These are phyloP conservation scores for Petrophora chlorosata DNA, from an alignment of 2,888 invertebrate species.

Conservation along the genomic window DNA sequence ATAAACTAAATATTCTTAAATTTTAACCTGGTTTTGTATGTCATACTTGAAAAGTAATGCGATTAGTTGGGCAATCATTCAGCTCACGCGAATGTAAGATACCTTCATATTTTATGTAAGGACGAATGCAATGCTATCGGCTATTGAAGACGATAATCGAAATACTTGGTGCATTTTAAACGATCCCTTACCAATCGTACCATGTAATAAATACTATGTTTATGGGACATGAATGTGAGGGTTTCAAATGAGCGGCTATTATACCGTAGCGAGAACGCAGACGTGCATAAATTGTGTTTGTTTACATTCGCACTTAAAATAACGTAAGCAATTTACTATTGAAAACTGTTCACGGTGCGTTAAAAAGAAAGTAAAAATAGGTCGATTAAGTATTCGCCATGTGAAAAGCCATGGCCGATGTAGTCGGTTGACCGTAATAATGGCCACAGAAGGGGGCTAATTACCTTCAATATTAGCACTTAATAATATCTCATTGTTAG, in stretches of 20 bases:
- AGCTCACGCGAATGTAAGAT: slow-evolving; percentile 10
- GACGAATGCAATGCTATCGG: slow-evolving; percentile 22
- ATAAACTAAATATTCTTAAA: too few species aligned
- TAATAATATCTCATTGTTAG: slow-evolving; percentile 7
- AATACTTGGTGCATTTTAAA: slow-evolving; percentile 17
- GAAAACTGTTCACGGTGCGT: background rate
- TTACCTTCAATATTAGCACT: slow-evolving; percentile 16
- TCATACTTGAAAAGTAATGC: slow-evolving; percentile 5
- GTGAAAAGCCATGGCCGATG: slow-evolving; percentile 13
- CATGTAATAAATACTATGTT: slow-evolving; percentile 21
- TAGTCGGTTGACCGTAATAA: slow-evolving; percentile 21
- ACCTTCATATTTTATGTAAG: slow-evolving; percentile 26
- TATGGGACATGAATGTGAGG: slow-evolving; percentile 19
- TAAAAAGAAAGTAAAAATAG: slow-evolving; percentile 17
- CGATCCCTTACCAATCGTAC: slow-evolving; percentile 12
- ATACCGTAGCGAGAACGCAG: slow-evolving; percentile 6
- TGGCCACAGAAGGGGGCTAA: slow-evolving; percentile 20
- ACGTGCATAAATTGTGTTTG: slow-evolving; percentile 15
- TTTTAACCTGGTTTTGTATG: background rate
- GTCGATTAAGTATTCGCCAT: slow-evolving; percentile 10
- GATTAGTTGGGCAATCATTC: slow-evolving; percentile 16
- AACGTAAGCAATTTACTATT: background rate
- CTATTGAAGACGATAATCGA: slow-evolving; percentile 19
- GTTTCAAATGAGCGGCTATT: slow-evolving; percentile 2
- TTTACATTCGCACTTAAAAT: background rate